A percentile compares a stretch with the other conserved stretches of the same genome.
Conservation (phyloP, 2,888 invertebrate species). For the Nomada ferruginata region DNA sequence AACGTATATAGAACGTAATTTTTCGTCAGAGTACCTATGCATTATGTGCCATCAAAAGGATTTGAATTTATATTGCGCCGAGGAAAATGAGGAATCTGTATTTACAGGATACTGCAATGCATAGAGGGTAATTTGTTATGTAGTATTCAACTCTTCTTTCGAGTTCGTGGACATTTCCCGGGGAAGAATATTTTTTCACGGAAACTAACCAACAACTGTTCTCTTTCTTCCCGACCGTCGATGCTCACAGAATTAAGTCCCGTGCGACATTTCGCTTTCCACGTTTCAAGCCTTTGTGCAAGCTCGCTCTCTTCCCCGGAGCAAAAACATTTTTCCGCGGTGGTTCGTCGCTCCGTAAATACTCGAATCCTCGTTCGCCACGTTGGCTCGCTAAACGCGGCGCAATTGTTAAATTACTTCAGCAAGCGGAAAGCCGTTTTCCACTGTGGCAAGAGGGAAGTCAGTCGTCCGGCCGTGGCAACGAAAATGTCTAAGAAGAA, state of each 20-base stretch:
- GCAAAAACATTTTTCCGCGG: conserved; percentile 15
- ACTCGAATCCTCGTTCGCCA: neutral
- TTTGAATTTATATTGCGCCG: no score
- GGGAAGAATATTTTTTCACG: neutral
- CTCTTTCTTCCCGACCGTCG: neutral
- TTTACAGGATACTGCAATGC: no score
- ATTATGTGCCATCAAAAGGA: no score
- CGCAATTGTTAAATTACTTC: conserved; percentile 30
- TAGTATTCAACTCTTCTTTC: no score
- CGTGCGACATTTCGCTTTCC: neutral
- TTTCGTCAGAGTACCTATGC: no score
- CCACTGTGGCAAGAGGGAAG: neutral
- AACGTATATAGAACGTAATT: no score
- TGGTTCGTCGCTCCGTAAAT: conserved; percentile 2
- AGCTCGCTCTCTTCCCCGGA: neutral
- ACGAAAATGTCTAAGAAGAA: neutral
- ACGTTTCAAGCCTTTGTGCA: conserved; percentile 3
- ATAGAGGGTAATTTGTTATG: no score
- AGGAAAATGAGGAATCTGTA: no score
- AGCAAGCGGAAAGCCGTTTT: conserved; percentile 8
- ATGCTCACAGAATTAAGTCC: conserved; percentile 1
- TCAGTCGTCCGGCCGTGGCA: neutral
- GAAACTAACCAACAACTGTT: neutral
- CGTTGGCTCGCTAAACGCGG: conserved; percentile 19
- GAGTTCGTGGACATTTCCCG: neutral